Conservation (phyloP, 2,888 invertebrate genomes). For the Lypha dubia region DNA sequence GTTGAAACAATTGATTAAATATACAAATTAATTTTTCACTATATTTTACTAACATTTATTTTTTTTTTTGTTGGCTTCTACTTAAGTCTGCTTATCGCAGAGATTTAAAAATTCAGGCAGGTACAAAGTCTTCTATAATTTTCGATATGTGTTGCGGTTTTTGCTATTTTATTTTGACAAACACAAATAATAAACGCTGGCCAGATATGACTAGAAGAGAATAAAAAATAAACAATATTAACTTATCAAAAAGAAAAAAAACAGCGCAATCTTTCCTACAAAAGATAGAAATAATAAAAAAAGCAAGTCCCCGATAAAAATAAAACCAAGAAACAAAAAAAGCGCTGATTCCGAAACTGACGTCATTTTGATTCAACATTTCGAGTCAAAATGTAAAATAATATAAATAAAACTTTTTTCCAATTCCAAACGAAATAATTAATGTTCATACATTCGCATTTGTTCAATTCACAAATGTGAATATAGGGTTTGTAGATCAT, state of each 20-base stretch:
- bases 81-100: conserved; percentile 37
- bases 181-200: conserved; percentile 27
- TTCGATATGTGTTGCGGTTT: conserved; percentile 9
- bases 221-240: neutral
- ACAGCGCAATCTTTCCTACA: neutral
- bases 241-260: neutral
- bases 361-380: no score
- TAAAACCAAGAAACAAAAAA: neutral
- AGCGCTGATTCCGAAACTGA: no score
- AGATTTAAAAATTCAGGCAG: conserved; percentile 8
- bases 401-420: no score
- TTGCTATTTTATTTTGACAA: neutral
- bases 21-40: neutral
- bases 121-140: conserved; percentile 53
- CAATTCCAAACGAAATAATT: no score
- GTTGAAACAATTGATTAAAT: neutral
- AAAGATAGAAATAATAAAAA: neutral
- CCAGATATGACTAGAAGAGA: conserved; percentile 12
- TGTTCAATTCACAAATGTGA: no score
- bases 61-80: neutral
- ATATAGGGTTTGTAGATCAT: no score
- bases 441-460: no score
- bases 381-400: no score
- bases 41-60: neutral
- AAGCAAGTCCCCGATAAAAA: neutral